Evolutionary conservation across 2,888 invertebrate genomes (phyloP).

Genomic region (Strigamia crassipes): DNA sequence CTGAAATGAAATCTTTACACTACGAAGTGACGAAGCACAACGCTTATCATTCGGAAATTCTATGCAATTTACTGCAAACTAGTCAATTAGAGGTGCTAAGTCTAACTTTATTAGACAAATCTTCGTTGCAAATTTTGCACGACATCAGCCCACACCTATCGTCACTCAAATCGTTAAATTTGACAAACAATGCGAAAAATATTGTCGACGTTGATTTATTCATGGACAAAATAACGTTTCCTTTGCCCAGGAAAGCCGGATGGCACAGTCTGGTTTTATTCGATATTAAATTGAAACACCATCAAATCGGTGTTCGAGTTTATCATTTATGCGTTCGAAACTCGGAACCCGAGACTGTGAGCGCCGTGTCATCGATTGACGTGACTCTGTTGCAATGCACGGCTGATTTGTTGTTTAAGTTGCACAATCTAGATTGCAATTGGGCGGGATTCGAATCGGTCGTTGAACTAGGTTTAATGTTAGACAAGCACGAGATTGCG

Average conservation of each 20-base stretch:
- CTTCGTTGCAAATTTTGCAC: not conserved
- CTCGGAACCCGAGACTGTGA: not conserved
- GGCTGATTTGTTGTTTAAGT: not conserved
- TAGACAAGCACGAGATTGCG: not conserved
- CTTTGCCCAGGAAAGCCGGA: not conserved
- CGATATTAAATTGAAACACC: not conserved
- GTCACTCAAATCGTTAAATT: not conserved
- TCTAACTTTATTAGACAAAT: not conserved
- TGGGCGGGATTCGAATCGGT: not conserved
- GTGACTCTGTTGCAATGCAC: not conserved
- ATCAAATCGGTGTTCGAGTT: not conserved
- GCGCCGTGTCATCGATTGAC: not conserved
- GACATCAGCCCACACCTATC: not conserved
- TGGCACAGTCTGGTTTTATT: slow-evolving; percentile 18
- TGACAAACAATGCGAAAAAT: not conserved
- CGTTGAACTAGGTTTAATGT: not conserved
- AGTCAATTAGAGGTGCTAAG: not conserved
- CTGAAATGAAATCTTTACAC: not conserved
- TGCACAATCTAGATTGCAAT: not conserved
- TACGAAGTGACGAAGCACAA: not conserved
- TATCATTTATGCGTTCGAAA: slow-evolving; percentile 4
- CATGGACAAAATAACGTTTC: not conserved
- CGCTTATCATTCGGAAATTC: not conserved
- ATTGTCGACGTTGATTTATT: not conserved
- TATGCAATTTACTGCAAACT: not conserved